These are phyloP conservation scores for Tenthredo mesomela DNA, from an alignment of 2,888 invertebrate genomes.

Conservation along the genomic window DNA sequence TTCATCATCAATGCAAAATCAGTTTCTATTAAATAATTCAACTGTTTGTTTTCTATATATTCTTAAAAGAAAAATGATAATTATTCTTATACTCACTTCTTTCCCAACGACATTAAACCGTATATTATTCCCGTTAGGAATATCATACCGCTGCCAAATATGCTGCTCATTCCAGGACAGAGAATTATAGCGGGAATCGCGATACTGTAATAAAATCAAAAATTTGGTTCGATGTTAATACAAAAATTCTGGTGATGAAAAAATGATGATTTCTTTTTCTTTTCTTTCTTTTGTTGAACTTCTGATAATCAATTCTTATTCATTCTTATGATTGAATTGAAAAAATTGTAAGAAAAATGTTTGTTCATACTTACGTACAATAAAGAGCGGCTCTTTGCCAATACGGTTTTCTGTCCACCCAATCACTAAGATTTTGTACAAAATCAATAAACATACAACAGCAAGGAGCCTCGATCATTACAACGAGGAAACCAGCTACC, in stretches of 20 bases:
- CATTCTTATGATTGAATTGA: too few species aligned
- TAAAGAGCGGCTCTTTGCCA: constrained; percentile 95
- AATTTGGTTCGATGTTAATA: constrained; percentile 50
- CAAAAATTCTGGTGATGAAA: too few species aligned
- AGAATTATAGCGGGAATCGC: constrained; percentile 90
- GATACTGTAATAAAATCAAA: constrained; percentile 82
- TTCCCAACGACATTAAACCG: constrained; percentile 96
- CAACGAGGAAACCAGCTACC: constrained; percentile 92
- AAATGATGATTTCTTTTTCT: too few species aligned
- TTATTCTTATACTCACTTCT: constrained; percentile 88
- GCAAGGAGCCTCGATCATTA: constrained; percentile 97
- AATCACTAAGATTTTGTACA: constrained; percentile 91
- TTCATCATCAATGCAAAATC: not conserved
- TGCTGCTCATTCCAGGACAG: constrained; percentile 86
- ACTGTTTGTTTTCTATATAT: too few species aligned
- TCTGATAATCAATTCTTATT: too few species aligned
- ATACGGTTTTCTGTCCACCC: constrained; percentile 90
- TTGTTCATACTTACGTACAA: constrained; percentile 89
- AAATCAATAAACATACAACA: constrained; percentile 98
- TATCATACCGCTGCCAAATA: constrained; percentile 93
- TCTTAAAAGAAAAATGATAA: too few species aligned
- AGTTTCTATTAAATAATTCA: not conserved
- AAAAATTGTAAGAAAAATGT: too few species aligned
- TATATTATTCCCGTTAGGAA: constrained; percentile 94
- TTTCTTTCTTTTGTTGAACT: too few species aligned